Evolutionary conservation across 1,140 invertebrate species (phyloP), one percentile per base, ranked within the genome.

Genomic region (Bicyclus anynana): DNA sequence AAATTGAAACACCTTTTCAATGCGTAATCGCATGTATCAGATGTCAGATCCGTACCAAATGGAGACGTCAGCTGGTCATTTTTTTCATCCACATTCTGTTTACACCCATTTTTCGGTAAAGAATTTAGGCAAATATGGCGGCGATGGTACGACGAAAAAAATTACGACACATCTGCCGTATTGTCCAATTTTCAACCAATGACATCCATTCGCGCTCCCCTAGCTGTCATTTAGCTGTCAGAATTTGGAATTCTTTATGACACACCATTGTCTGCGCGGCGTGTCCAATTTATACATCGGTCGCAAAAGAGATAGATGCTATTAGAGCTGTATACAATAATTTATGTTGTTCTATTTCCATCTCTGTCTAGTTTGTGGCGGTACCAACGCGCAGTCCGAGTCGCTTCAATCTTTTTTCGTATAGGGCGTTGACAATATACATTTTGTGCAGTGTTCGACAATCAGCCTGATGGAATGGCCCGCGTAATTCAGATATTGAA

Each of bases 171-270:
- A 87, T 87, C 84, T 87, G 84, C 84, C 68, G 73, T 65, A 81
- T 84, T 84, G 84, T 80, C 72, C 80, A 82, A 82, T 82, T 81
- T 72, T 62, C 77, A 70, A 69, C 83, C 83, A 84, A 86, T 86
- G 47, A 74, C 59, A 51, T 59, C 67, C 62, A 50, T 59, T 79
- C 78, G 72, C 72, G 80, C 75, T 83, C 83, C 83, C 83, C 81
- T 80, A 75, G 77, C 80, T 87, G 84, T 84, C 81, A 87, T 59
- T 78, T 77, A 69, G 63, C 74, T 78, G 75, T 59, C 52, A 51
- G 26, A 67, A 62, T 59, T 79, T 77, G 64, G 69, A 75, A 77
- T 72, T 68, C 77, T 79, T 70, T 65, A 59, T 49, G 40, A n/a
- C 5, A 44, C 10, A 44, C 16, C 37, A 40, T 40, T 44, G 44